phyloP scores from a whole-genome alignment of 1,140 invertebrate species.

The Panagrolaimus sp. region DNA sequence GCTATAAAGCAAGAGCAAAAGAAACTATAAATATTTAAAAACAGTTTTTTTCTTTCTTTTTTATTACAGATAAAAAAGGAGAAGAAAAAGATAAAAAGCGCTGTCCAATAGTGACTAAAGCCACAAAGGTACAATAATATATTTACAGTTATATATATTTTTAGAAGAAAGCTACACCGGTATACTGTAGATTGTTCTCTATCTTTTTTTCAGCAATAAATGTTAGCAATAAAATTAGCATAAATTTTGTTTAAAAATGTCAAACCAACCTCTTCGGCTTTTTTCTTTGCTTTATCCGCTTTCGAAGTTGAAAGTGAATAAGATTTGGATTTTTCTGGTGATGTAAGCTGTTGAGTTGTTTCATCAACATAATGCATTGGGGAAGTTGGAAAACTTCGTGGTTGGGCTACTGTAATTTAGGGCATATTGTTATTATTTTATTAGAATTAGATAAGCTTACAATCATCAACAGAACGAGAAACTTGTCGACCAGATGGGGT shows the following conservation, averaged over 20 bases:
- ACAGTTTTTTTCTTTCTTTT: too few species aligned
- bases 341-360: background rate
- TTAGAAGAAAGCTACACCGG: too few species aligned
- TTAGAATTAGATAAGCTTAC: conserved; percentile 19
- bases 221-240: too few species aligned
- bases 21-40: too few species aligned
- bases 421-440: conserved; percentile 14
- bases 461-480: conserved; percentile 39
- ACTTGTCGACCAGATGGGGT: conserved; percentile 19
- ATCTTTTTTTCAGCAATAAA: too few species aligned
- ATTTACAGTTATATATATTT: too few species aligned
- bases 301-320: background rate
- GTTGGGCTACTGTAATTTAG: conserved; percentile 23
- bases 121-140: too few species aligned
- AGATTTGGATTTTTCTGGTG: conserved; percentile 22
- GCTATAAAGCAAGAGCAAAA: too few species aligned
- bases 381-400: conserved; percentile 23
- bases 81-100: too few species aligned
- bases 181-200: too few species aligned
- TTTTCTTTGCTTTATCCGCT: conserved; percentile 29
- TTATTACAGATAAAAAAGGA: too few species aligned
- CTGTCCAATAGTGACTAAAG: too few species aligned
- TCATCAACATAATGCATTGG: conserved; percentile 45
- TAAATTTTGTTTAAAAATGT: background rate
- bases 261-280: conserved; percentile 21